phyloP scores from a whole-genome alignment of 2,797 vertebrate genomes.

The Cyprinodon diabolis region DNA sequence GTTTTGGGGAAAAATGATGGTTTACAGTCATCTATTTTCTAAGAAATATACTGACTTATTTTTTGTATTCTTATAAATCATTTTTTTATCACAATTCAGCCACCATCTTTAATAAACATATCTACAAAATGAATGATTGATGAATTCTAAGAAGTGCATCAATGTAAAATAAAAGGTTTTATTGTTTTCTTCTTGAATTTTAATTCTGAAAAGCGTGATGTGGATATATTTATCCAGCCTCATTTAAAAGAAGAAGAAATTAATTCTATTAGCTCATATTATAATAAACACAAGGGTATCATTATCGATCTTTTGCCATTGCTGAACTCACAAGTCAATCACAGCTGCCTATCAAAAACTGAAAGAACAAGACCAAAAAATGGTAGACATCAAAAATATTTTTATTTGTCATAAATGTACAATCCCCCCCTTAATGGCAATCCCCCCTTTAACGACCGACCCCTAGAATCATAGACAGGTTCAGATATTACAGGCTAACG shows the following conservation, averaged over 20 bases:
- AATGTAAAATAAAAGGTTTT: neutral
- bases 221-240: neutral
- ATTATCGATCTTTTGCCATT: neutral
- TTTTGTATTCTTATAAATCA: too few relatives aligned
- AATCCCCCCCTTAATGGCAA: too few relatives aligned
- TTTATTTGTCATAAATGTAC: too few relatives aligned
- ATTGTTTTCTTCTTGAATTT: neutral
- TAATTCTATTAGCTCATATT: neutral
- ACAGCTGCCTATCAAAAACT: neutral
- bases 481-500: too few relatives aligned
- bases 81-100: too few relatives aligned
- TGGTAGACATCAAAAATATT: too few relatives aligned
- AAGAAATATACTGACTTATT: neutral
- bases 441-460: too few relatives aligned
- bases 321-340: neutral
- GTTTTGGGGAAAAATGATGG: neutral
- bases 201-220: neutral
- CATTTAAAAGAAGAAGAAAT: too few relatives aligned
- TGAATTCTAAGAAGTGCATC: neutral
- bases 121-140: neutral
- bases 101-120: too few relatives aligned
- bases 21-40: neutral
- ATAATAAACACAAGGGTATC: neutral
- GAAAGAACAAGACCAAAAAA: neutral
- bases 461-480: too few relatives aligned